phyloP scores from a whole-genome alignment of 2,113 vertebrate genomes.

The Apus apus region DNA sequence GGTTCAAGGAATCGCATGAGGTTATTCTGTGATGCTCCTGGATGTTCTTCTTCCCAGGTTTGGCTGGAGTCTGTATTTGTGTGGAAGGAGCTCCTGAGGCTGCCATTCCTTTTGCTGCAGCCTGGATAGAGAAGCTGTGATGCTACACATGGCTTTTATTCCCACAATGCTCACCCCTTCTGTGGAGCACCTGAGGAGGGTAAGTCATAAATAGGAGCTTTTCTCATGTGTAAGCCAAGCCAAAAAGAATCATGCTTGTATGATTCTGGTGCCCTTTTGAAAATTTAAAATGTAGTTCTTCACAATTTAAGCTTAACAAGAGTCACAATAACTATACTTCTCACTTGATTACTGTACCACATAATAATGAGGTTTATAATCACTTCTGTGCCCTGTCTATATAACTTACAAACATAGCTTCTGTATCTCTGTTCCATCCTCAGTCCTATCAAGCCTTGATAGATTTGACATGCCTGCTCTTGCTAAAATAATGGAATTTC shows the following conservation, averaged over 20 bases:
- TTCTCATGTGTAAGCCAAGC: not conserved
- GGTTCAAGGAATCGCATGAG: not conserved
- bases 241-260: not conserved
- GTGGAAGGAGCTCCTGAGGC: not conserved
- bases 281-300: conserved; percentile 12
- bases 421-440: not conserved
- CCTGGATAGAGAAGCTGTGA: not conserved
- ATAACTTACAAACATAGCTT: conserved; percentile 1
- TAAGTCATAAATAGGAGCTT: not conserved
- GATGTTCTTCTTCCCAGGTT: not conserved
- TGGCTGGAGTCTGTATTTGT: accelerated
- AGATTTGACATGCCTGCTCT: conserved; percentile 59
- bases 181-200: not conserved
- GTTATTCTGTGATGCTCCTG: not conserved
- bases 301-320: not conserved
- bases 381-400: conserved; percentile 37
- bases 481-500: conserved; percentile 67
- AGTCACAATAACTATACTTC: not conserved
- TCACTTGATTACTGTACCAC: not conserved
- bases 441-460: conserved; percentile 16
- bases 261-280: not conserved
- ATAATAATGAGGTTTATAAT: conserved; percentile 61
- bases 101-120: not conserved
- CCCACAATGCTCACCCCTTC: too few relatives aligned
- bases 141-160: accelerated